Base-by-base conservation (phyloP, 1,140 invertebrate species). In the Odontomachus brunneus region DNA sequence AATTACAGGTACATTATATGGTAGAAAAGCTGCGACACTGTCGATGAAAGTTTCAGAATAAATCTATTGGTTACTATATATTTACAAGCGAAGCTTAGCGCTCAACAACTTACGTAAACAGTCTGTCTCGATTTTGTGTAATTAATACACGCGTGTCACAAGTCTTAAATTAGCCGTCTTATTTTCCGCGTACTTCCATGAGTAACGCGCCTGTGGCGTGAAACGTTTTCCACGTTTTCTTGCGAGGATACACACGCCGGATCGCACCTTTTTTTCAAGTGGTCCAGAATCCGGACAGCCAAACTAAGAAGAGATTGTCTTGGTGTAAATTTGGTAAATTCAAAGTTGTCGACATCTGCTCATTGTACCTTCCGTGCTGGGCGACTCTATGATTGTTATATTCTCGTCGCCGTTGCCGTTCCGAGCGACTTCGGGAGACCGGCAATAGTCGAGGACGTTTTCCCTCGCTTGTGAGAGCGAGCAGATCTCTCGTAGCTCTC, bases 251-350 rank as follows among this genome's bases (percentile, higher is more conserved):
- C 29, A 33, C 2, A 44, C 38, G 38, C 38, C 69, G 51, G 69
- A 17, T 74, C 69, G 5, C 38, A 80, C 1, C n/a, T 59, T 63
- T 1, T 15, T 0, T 44, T 80, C 38, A 88, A 19, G 85, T 90
- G 53, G 86, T 89, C 90, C 90, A 91, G 48, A 91, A 91, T 24
- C 87, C 88, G 3, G 90, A 89, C 29, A 90, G 84, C 90, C 90
- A 90, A 44, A 90, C 89, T 91, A 44, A 72, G 83, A 73, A 84
- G 59, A 83, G n/a, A 73, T 22, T 24, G 15, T n/a, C 5, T 17
- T 24, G 11, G 11, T 29, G 2, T n/a, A n/a, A 73, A n/a, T 17
- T 73, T 48, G 29, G 26, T 24, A 19, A 57, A 38, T 57, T 22
- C 3, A 2, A 22, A 33, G 3, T 63, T 38, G 9, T 7, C 38